Evolutionary conservation across 2,113 vertebrate genomes (phyloP), one percentile per base, ranked within the genome.

Genomic region (Hydrochoerus hydrochaeris): DNA sequence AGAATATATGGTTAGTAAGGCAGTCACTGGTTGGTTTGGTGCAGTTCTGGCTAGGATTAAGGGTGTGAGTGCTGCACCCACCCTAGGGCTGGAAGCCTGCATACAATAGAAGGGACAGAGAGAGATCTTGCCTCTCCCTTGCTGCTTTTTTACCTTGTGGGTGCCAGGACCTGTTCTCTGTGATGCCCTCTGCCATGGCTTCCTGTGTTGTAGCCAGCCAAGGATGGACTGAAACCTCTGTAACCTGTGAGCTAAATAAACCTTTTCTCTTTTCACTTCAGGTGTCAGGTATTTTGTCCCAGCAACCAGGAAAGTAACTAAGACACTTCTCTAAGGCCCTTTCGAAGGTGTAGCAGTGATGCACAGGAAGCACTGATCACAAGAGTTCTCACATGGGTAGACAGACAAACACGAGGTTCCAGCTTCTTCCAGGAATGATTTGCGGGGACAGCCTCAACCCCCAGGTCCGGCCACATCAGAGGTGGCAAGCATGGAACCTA

Each of bases 351-450:
- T 3, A 41, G 12, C 28, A 22, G 5, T 0, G 30, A 7, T 30
- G 10, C 17, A 65, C 0, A 44, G 12, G 12, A 60, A 41, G 60
- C 26, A 1, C 9, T 10, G 0, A 1, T 13, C 12, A 6, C 22
- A 0, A 3, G 0, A 13, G 22, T 13, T 52, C 46, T 35, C 7
- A 41, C 10, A 24, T 0, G 7, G 9, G 13, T 41, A 30, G 22
- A 24, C 9, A 44, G 24, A 30, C 67, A 71, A 60, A 60, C 4
- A 2, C 0, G 28, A 65, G 78, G 22, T 19, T 6, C 35, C 60
- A 44, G 28, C 8, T 38, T 28, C 78, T 62, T 78, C 62, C 14
- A 62, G 35, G 58, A 83, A 35, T 10, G 8, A 49, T 19, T 30
- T 44, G 26, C 28, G 24, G 16, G 35, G 6, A 62, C 2, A n/a